Conservation (phyloP, 2,888 invertebrate species). For the Pyrrhia umbra region DNA sequence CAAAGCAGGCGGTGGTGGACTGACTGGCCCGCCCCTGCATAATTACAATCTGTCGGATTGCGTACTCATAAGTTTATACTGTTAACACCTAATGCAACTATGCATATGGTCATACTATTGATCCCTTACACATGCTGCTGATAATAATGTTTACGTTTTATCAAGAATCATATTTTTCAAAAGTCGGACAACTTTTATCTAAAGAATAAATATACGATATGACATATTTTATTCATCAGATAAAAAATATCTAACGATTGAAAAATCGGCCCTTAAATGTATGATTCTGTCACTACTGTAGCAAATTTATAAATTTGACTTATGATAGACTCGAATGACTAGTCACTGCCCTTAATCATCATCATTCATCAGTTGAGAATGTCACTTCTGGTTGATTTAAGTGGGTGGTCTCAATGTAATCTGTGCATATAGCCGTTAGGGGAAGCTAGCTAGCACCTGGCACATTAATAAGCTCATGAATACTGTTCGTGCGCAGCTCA, state of each 20-base stretch:
- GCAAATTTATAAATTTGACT: no score
- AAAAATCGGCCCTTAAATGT: no score
- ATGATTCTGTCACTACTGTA: no score
- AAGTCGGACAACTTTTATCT: no score
- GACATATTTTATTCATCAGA: no score
- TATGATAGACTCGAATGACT: no score
- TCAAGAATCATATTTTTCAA: no score
- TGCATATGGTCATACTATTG: no score
- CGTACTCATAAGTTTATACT: constrained; percentile 56
- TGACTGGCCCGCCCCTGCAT: constrained; percentile 67
- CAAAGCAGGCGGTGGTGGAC: constrained; percentile 67
- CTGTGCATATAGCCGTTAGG: constrained; percentile 72
- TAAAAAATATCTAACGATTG: no score
- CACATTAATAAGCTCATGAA: constrained; percentile 87
- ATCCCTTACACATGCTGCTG: no score
- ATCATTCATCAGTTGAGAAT: constrained; percentile 78
- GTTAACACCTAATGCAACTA: constrained; percentile 44
- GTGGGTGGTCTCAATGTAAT: constrained; percentile 71
- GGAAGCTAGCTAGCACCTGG: constrained; percentile 72
- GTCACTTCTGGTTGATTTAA: constrained; percentile 86
- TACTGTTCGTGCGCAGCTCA: constrained; percentile 76
- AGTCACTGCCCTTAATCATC: constrained; percentile 68
- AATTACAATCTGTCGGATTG: constrained; percentile 67
- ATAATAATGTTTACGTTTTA: no score
- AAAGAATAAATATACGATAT: no score